Conservation (phyloP, 2,888 invertebrate genomes). For the Drosophila limbata region DNA sequence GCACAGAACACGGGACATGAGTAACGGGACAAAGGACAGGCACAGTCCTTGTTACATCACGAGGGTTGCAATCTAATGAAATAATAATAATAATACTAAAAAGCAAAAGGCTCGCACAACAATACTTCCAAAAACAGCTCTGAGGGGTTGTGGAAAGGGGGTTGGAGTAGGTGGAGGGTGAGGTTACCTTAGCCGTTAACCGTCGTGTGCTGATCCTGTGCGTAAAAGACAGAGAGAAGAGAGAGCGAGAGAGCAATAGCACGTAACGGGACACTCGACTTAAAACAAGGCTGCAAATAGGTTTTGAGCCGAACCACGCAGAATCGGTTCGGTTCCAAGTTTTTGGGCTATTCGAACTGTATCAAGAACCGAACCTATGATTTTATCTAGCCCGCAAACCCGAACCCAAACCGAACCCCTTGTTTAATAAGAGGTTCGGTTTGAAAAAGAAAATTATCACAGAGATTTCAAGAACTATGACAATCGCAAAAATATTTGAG, state of each 20-base stretch:
- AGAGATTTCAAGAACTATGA: too few relatives aligned
- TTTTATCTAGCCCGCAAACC: too few relatives aligned
- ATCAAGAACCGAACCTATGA: too few relatives aligned
- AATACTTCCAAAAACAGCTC: constrained; percentile 29
- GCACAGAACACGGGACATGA: constrained; percentile 22
- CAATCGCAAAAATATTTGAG: too few relatives aligned
- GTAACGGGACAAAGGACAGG: constrained; percentile 46
- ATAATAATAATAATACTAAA: constrained; percentile 77
- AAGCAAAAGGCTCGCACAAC: constrained; percentile 50
- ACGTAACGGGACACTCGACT: constrained; percentile 55
- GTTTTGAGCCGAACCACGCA: too few relatives aligned
- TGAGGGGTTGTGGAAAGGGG: not conserved
- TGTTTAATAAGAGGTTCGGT: too few relatives aligned
- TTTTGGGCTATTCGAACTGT: too few relatives aligned
- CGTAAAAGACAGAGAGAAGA: constrained; percentile 6
- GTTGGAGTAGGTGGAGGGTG: not conserved
- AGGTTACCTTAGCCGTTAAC: not conserved
- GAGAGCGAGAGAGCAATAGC: constrained; percentile 10
- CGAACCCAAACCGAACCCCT: too few relatives aligned
- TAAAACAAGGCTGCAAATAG: not conserved
- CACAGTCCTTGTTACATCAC: constrained; percentile 30
- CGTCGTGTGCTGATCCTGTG: constrained; percentile 67
- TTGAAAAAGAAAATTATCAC: too few relatives aligned
- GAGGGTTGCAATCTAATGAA: constrained; percentile 77
- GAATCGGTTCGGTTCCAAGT: too few relatives aligned